phyloP scores from a whole-genome alignment of 2,113 vertebrate species.

The Lipophrys pholis region DNA sequence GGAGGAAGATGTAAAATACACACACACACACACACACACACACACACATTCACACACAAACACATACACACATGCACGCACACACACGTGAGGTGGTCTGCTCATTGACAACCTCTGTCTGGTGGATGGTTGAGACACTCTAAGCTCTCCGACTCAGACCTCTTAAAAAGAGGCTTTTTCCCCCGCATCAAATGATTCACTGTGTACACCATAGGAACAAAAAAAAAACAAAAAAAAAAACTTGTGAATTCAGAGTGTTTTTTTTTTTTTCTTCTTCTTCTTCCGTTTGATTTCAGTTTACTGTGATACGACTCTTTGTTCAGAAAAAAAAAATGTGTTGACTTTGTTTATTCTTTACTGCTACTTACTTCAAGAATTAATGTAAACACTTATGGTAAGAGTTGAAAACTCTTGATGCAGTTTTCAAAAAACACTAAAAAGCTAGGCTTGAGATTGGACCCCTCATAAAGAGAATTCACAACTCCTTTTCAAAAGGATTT shows the following conservation, averaged over 20 bases:
- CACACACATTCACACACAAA: slow-evolving; percentile 22
- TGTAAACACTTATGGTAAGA: slow-evolving; percentile 75
- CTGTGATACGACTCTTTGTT: slow-evolving; percentile 76
- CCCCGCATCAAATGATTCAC: slow-evolving; percentile 72
- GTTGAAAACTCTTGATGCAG: slow-evolving; percentile 81
- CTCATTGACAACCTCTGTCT: slow-evolving; percentile 78
- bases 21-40: slow-evolving; percentile 43
- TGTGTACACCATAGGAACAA: slow-evolving; percentile 83
- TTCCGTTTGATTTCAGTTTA: slow-evolving; percentile 77
- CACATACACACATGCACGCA: slow-evolving; percentile 23
- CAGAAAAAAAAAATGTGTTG: slow-evolving; percentile 75
- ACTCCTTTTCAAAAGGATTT: slow-evolving; percentile 81
- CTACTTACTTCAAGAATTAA: slow-evolving; percentile 79
- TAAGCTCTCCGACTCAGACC: slow-evolving; percentile 59
- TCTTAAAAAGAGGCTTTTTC: slow-evolving; percentile 70
- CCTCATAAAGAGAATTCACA: slow-evolving; percentile 74
- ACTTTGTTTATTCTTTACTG: slow-evolving; percentile 77
- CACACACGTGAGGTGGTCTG: slow-evolving; percentile 67
- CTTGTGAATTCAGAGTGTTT: slow-evolving; percentile 79
- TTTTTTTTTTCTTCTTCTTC: slow-evolving; percentile 44
- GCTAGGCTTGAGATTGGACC: slow-evolving; percentile 78
- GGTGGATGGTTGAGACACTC: slow-evolving; percentile 71
- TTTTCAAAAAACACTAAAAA: slow-evolving; percentile 80
- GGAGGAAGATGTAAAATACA: slow-evolving; percentile 73
- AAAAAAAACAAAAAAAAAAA: slow-evolving; percentile 28